Evolutionary conservation across 2,888 invertebrate species (phyloP).

Genomic region (Slavum lentiscoides): DNA sequence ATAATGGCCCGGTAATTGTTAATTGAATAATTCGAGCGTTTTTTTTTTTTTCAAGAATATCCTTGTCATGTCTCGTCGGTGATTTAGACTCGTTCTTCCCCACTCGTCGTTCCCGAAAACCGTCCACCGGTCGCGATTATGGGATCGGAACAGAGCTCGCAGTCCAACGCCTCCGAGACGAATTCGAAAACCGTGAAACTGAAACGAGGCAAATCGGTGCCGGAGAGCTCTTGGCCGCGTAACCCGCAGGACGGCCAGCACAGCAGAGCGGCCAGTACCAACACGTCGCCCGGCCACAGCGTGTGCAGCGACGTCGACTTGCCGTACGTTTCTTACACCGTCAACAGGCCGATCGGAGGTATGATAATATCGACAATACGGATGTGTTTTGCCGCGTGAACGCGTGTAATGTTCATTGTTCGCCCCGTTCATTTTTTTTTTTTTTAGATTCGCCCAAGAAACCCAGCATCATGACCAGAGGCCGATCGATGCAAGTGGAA

Average conservation of each 20-base stretch:
- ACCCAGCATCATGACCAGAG: constrained; percentile 63
- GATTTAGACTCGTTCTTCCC: neutral
- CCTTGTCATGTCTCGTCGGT: no score
- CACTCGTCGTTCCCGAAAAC: no score
- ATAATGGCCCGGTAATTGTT: no score
- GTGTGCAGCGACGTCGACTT: constrained; percentile 87
- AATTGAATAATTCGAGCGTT: no score
- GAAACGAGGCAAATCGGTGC: constrained; percentile 58
- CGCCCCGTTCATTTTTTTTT: neutral
- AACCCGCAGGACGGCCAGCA: constrained; percentile 56
- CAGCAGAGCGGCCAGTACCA: constrained; percentile 61
- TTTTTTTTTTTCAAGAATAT: no score
- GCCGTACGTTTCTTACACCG: constrained; percentile 89
- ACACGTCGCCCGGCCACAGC: constrained; percentile 83
- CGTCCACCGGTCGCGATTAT: constrained; percentile 45
- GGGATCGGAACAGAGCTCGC: constrained; percentile 58
- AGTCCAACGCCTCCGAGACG: constrained; percentile 54
- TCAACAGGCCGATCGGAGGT: constrained; percentile 85
- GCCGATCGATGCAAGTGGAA: constrained; percentile 57
- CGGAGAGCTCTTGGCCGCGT: constrained; percentile 56
- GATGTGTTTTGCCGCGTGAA: no score
- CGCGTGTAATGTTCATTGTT: no score
- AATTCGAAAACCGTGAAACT: constrained; percentile 55
- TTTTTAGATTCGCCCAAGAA: constrained; percentile 76
- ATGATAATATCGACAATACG: neutral